A percentile compares a stretch with the other conserved stretches of the same genome.
These are phyloP conservation scores for Triplophysa dalaica DNA, from an alignment of 2,113 vertebrate species.

Conservation along the genomic window DNA sequence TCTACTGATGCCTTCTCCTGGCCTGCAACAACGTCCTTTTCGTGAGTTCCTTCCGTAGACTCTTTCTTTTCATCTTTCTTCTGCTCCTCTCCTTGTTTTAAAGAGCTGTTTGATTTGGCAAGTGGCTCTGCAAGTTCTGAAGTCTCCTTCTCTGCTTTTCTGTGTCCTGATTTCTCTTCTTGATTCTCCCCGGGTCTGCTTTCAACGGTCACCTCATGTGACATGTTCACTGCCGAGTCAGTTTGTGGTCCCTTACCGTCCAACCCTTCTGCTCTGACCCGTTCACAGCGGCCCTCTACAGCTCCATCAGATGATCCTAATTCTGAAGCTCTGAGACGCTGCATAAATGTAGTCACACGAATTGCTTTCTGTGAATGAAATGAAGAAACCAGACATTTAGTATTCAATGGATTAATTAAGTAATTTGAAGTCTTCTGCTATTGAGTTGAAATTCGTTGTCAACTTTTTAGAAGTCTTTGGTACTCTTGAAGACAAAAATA, in stretches of 20 bases:
- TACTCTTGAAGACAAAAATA: too few species aligned
- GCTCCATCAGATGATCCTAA: conserved; percentile 59
- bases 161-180: conserved; percentile 45
- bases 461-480: not conserved
- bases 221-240: conserved; percentile 66
- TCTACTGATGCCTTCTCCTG: conserved; percentile 60
- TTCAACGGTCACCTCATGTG: conserved; percentile 74
- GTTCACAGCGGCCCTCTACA: conserved; percentile 59
- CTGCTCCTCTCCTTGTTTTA: conserved; percentile 52
- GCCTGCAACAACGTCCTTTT: conserved; percentile 60
- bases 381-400: conserved; percentile 24
- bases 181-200: conserved; percentile 52
- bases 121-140: conserved; percentile 59
- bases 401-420: not conserved
- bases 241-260: conserved; percentile 59
- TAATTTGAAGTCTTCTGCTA: conserved; percentile 22
- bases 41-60: conserved; percentile 54
- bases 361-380: conserved; percentile 80
- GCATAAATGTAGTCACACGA: conserved; percentile 85
- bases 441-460: conserved; percentile 13
- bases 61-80: conserved; percentile 55
- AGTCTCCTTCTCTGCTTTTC: conserved; percentile 49
- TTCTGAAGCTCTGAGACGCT: conserved; percentile 78
- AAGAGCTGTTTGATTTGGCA: conserved; percentile 45
- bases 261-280: conserved; percentile 58